These are phyloP conservation scores for Limnephilus auricula DNA, from an alignment of 2,888 invertebrate species.

Conservation along the genomic window DNA sequence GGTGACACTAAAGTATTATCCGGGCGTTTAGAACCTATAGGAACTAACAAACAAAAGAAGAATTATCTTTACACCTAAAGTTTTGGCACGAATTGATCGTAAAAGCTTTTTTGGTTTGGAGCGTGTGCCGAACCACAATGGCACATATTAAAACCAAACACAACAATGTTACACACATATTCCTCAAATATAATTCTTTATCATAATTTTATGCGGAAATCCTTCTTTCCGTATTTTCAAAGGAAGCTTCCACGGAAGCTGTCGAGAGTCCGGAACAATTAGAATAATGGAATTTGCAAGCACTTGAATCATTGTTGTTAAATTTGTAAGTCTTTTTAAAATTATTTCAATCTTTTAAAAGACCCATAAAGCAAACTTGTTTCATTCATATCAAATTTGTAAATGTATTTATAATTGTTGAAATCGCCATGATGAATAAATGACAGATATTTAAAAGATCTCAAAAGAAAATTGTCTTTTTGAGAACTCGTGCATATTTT, in stretches of 20 bases:
- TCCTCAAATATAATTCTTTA: conserved; percentile 36
- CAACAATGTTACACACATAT: conserved; percentile 28
- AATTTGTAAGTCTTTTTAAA: not conserved
- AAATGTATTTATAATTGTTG: not conserved
- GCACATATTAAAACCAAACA: conserved; percentile 62
- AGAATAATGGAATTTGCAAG: conserved; percentile 17
- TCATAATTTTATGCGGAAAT: not conserved
- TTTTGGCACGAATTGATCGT: conserved; percentile 47
- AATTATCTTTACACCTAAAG: conserved; percentile 58
- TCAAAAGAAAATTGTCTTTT: not conserved
- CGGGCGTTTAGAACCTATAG: conserved; percentile 42
- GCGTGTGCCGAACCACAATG: conserved; percentile 60
- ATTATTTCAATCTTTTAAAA: not conserved
- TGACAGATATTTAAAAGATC: not conserved
- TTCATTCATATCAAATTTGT: not conserved
- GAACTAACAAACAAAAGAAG: conserved; percentile 51
- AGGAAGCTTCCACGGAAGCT: conserved; percentile 54
- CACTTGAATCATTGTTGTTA: conserved; percentile 25
- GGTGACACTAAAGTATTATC: not conserved
- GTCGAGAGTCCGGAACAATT: conserved; percentile 48
- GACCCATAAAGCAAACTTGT: not conserved
- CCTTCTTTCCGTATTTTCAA: conserved; percentile 14
- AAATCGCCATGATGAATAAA: not conserved
- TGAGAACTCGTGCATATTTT: not conserved
- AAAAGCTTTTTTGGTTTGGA: conserved; percentile 35